Evolutionary conservation across 2,888 invertebrate genomes (phyloP).

Genomic region (Lagria hirta): DNA sequence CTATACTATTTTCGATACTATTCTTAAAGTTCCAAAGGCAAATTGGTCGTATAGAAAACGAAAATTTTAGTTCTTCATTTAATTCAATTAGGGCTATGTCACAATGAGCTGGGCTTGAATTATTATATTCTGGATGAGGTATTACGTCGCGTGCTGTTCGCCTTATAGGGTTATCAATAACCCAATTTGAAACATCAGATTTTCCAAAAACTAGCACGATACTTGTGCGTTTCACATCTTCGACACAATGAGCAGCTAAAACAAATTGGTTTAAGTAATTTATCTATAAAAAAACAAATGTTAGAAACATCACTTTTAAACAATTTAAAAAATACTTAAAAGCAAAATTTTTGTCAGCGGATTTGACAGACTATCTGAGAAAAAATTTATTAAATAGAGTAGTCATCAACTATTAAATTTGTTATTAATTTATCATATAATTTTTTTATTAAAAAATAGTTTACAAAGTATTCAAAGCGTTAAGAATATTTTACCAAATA

Average conservation of each 20-base stretch:
- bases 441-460: too few relatives aligned
- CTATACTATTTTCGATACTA: conserved; percentile 52
- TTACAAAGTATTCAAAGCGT: too few relatives aligned
- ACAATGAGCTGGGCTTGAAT: conserved; percentile 42
- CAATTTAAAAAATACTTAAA: too few relatives aligned
- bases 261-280: too few relatives aligned
- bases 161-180: conserved; percentile 35
- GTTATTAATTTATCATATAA: too few relatives aligned
- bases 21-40: conserved; percentile 58
- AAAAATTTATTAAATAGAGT: too few relatives aligned
- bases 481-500: too few relatives aligned
- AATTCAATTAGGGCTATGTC: conserved; percentile 58
- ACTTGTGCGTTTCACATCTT: conserved; percentile 39
- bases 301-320: too few relatives aligned
- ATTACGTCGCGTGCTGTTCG: conserved; percentile 49
- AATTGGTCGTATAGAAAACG: conserved; percentile 56
- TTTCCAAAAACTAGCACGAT: conserved; percentile 46
- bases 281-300: too few relatives aligned
- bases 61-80: conserved; percentile 50
- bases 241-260: conserved; percentile 45
- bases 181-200: conserved; percentile 42
- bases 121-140: conserved; percentile 39
- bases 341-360: too few relatives aligned
- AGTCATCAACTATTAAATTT: too few relatives aligned
- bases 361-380: too few relatives aligned